phyloP scores from a whole-genome alignment of 2,113 vertebrate genomes.

The Regulus satrapa region DNA sequence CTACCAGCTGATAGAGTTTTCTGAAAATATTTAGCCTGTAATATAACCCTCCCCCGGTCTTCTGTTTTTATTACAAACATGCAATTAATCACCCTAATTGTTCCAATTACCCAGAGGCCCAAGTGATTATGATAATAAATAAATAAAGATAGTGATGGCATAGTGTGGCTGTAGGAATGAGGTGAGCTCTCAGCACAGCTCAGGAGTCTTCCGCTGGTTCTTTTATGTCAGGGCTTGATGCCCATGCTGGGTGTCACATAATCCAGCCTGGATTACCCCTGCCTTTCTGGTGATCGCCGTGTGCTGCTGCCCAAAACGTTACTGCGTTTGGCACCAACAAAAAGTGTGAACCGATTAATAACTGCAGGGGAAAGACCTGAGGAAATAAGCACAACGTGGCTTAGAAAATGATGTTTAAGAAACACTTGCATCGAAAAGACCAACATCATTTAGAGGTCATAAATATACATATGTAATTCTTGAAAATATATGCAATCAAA shows the following conservation, averaged over 20 bases:
- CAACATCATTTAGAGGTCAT: not conserved
- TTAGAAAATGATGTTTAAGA: not conserved
- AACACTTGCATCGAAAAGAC: not conserved
- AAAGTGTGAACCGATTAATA: not conserved
- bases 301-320: not conserved
- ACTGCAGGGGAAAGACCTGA: not conserved
- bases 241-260: not conserved
- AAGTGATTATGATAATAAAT: conserved; percentile 61
- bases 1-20: conserved; percentile 75
- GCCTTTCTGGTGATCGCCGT: not conserved
- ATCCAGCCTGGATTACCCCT: not conserved
- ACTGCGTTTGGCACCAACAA: not conserved
- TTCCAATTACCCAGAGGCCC: conserved; percentile 75
- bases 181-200: not conserved
- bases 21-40: conserved; percentile 83
- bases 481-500: not conserved
- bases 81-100: conserved; percentile 90
- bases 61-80: conserved; percentile 87
- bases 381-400: not conserved
- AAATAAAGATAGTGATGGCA: not conserved
- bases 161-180: not conserved
- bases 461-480: not conserved
- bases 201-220: not conserved
- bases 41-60: conserved; percentile 77
- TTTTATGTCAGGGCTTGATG: not conserved